phyloP scores from a whole-genome alignment of 2,888 invertebrate species.

The Drosophila emarginata region DNA sequence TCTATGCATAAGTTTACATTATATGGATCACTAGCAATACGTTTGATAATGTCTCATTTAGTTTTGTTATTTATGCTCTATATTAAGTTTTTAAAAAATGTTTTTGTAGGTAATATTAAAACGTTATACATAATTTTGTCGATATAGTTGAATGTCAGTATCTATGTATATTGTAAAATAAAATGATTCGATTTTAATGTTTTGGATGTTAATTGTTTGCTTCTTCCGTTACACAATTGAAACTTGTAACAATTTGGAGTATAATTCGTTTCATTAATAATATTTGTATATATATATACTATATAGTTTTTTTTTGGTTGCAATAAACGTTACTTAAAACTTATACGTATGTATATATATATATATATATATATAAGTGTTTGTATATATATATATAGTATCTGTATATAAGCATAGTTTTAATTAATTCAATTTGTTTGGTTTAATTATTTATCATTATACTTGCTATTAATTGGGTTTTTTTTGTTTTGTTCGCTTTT shows the following conservation, averaged over 20 bases:
- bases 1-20: slow-evolving; percentile 47
- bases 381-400: slow-evolving; percentile 45
- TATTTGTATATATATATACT: slow-evolving; percentile 19
- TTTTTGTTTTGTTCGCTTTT: slow-evolving; percentile 54
- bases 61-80: slow-evolving; percentile 34
- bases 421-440: slow-evolving; percentile 70
- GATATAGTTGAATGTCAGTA: slow-evolving; percentile 34
- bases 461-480: slow-evolving; percentile 59
- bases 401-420: slow-evolving; percentile 54
- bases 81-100: slow-evolving; percentile 36
- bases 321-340: slow-evolving; percentile 48
- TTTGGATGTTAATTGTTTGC: slow-evolving; percentile 20
- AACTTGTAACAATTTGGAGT: slow-evolving; percentile 68
- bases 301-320: slow-evolving; percentile 33
- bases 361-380: slow-evolving; percentile 28
- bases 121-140: slow-evolving; percentile 24
- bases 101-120: slow-evolving; percentile 34
- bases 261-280: slow-evolving; percentile 67
- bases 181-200: slow-evolving; percentile 30
- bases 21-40: slow-evolving; percentile 66
- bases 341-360: slow-evolving; percentile 50
- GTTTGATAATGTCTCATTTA: slow-evolving; percentile 54
- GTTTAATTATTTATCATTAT: slow-evolving; percentile 65
- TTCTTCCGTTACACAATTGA: slow-evolving; percentile 49
- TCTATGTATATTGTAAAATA: slow-evolving; percentile 21